Conservation (phyloP, 2,113 vertebrate genomes). For the Festucalex cinctus region DNA sequence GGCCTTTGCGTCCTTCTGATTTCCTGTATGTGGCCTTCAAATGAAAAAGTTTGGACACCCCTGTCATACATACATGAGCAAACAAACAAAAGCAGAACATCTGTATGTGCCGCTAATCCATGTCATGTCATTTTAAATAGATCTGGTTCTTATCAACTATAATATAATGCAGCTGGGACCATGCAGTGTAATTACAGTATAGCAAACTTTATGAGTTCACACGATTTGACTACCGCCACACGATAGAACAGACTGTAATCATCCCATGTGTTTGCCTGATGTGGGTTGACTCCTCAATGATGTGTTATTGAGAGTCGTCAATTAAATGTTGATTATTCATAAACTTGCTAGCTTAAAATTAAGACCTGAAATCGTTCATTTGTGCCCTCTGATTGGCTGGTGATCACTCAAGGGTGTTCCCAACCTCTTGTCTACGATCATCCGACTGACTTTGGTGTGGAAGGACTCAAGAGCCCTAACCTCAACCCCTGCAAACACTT, state of each 20-base stretch:
- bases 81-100: slow-evolving; percentile 28
- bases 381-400: not conserved
- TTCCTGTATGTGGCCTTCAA: too few species aligned
- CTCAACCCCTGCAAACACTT: too few species aligned
- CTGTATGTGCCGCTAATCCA: slow-evolving; percentile 75
- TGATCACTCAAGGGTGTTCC: too few species aligned
- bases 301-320: not conserved
- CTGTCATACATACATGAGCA: not conserved
- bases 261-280: not conserved
- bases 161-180: slow-evolving; percentile 78
- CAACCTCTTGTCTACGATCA: too few species aligned
- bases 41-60: too few species aligned
- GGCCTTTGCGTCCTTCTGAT: too few species aligned
- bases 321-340: not conserved
- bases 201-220: slow-evolving; percentile 2
- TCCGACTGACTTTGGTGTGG: too few species aligned
- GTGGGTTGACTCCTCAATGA: not conserved
- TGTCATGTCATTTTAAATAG: slow-evolving; percentile 74
- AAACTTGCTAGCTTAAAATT: not conserved
- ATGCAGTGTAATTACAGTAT: slow-evolving; percentile 55
- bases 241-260: not conserved
- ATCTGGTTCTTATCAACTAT: slow-evolving; percentile 70
- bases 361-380: not conserved
- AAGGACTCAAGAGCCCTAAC: too few species aligned
- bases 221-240: not conserved